Evolutionary conservation across 2,888 invertebrate genomes (phyloP).

Genomic region (Drosophila nigricruria): DNA sequence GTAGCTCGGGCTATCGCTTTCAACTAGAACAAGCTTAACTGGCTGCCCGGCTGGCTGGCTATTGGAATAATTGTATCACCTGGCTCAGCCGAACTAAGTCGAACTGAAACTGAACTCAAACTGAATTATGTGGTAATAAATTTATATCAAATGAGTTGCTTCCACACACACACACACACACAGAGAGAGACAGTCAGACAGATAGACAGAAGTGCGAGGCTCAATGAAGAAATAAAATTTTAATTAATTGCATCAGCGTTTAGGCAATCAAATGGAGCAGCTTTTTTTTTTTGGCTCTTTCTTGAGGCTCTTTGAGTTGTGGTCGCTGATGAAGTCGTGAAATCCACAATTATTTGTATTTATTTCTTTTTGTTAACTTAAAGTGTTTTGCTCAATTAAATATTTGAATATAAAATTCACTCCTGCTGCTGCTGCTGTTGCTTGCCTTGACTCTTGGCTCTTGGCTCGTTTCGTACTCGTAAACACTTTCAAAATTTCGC

Average conservation of each 20-base stretch:
- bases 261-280: constrained; percentile 74
- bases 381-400: constrained; percentile 63
- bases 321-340: constrained; percentile 52
- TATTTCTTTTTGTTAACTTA: constrained; percentile 24
- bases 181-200: background rate
- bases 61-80: constrained; percentile 77
- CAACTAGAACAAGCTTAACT: constrained; percentile 79
- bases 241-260: constrained; percentile 79
- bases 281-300: constrained; percentile 38
- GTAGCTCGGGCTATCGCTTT: constrained; percentile 70
- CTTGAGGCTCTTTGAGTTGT: constrained; percentile 1
- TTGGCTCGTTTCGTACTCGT: constrained; percentile 7
- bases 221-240: constrained; percentile 77
- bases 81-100: constrained; percentile 31
- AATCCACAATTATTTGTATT: constrained; percentile 43
- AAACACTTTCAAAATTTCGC: constrained; percentile 63
- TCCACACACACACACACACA: constrained; percentile 28
- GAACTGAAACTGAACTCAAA: constrained; percentile 24
- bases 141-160: constrained; percentile 72
- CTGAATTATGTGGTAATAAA: constrained; percentile 78
- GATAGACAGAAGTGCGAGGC: constrained; percentile 16
- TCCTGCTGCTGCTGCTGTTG: background rate
- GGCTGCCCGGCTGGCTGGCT: constrained; percentile 50
- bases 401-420: constrained; percentile 55
- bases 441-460: constrained; percentile 15